Conservation (phyloP, 1,140 invertebrate genomes). For the Dreissena rostriformis region DNA sequence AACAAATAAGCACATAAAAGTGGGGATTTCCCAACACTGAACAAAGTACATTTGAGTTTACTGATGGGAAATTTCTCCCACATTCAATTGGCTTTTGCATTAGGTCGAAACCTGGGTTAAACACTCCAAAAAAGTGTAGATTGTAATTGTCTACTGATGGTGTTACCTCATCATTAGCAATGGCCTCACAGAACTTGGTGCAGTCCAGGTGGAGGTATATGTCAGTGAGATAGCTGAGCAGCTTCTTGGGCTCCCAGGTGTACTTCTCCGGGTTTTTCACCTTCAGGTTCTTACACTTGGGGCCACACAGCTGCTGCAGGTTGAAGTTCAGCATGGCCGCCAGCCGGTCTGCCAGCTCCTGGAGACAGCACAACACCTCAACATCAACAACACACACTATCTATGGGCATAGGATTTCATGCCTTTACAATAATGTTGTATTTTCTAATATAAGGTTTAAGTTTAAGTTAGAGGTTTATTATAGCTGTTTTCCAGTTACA, state of each 20-base stretch:
- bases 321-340: constrained; percentile 99
- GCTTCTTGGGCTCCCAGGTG: constrained; percentile 95
- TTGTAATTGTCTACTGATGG: too few relatives aligned
- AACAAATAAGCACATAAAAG: too few relatives aligned
- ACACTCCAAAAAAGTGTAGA: too few relatives aligned
- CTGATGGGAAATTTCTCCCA: too few relatives aligned
- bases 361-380: constrained; percentile 18
- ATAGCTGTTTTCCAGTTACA: too few relatives aligned
- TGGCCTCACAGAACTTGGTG: constrained; percentile 76
- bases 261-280: constrained; percentile 97
- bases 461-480: too few relatives aligned
- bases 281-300: constrained; percentile 98
- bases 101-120: too few relatives aligned
- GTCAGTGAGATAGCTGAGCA: constrained; percentile 95
- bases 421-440: background rate
- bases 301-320: constrained; percentile 97
- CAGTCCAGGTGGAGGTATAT: constrained; percentile 97
- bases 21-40: too few relatives aligned
- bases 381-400: background rate
- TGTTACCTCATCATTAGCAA: constrained; percentile 80
- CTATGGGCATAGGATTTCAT: too few relatives aligned
- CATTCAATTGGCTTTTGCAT: too few relatives aligned
- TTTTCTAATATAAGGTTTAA: background rate
- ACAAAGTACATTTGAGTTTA: too few relatives aligned
- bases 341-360: constrained; percentile 93